Evolutionary conservation across 1,140 invertebrate species (phyloP).

Genomic region (Cyclargus thomasi): DNA sequence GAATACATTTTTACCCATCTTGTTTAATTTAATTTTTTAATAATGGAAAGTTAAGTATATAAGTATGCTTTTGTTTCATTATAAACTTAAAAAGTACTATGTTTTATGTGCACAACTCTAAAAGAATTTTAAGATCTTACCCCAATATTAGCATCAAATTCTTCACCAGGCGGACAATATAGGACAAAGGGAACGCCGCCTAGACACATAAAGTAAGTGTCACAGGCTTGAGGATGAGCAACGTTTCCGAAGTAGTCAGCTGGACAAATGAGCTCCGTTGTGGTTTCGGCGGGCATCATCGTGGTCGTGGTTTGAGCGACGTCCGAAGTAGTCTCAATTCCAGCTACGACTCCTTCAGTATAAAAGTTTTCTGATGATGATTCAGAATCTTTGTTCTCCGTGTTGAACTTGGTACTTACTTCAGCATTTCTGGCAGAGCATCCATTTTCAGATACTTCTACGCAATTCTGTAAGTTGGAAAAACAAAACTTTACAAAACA

Average conservation of each 20-base stretch:
- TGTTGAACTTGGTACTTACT: not conserved
- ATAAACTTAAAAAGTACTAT: not conserved
- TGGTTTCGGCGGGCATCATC: conserved; percentile 5
- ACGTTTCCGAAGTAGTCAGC: conserved; percentile 32
- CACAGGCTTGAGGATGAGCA: conserved; percentile 33
- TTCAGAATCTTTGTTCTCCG: not conserved
- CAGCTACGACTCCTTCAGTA: not conserved
- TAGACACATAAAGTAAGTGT: conserved; percentile 34
- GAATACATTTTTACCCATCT: not conserved
- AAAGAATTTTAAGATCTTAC: conserved; percentile 20
- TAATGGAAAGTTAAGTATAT: not conserved
- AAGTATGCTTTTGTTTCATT: too few species aligned
- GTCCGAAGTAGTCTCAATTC: not conserved
- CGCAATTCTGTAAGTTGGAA: conserved; percentile 22
- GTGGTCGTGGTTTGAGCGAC: conserved; percentile 16
- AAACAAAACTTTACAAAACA: too few species aligned
- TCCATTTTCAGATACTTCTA: conserved; percentile 30
- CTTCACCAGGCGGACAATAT: conserved; percentile 31
- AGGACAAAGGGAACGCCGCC: conserved; percentile 28
- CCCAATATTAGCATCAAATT: conserved; percentile 28
- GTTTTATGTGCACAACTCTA: too few species aligned
- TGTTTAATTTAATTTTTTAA: not conserved
- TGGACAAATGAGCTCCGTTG: conserved; percentile 28
- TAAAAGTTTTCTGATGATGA: not conserved
- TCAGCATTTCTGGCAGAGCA: conserved; percentile 27